Base-by-base conservation (phyloP, 2,797 vertebrate genomes). In the Molossus molossus region DNA sequence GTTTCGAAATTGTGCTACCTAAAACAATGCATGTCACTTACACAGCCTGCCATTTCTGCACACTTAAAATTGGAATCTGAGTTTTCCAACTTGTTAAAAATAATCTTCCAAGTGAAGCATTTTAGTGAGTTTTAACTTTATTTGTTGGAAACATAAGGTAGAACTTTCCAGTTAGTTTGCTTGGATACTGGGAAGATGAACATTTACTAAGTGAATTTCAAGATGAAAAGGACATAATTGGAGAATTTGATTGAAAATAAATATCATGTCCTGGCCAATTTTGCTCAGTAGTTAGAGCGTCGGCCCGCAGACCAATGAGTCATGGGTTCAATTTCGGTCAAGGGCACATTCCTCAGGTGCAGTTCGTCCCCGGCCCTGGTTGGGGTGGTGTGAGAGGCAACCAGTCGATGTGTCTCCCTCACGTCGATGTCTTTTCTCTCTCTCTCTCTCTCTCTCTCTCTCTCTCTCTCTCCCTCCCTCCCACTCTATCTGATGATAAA, bases 71-170 rank as follows among this genome's bases (percentile, higher is more conserved):
- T 85, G 57, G 50, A 94, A 82, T 55, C 25, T n/a, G 73, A 57
- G 80, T 37, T 77, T 81, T 72, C 29, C 37, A 88, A 48, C 20
- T 57, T 58, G 17, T 60, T 70, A 62, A 82, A 82, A 86, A 69
- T n/a, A 53, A 29, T 73, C 40, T 94, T 95, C n/a, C 17, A 82
- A 80, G 29, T 48, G 45, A 89, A 76, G 50, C 7, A 25, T 57
- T 55, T 82, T 60, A 80, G 14, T 76, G 75, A 87, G 7, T 76
- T 85, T 94, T 72, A 69, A 85, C 45, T 9, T 1, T 20, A 88
- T 94, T 86, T 72, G 17, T 65, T 81, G 48, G 55, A 65, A 93
- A 91, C 53, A 80, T 45, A 90, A 72, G 17, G n/a, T 3, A 93
- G 40, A 0, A 17, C 18, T 13, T 79, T 79, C 9, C 53, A n/a